Conservation (phyloP, 2,797 vertebrate genomes). For the Sebastes ruberrimus region DNA sequence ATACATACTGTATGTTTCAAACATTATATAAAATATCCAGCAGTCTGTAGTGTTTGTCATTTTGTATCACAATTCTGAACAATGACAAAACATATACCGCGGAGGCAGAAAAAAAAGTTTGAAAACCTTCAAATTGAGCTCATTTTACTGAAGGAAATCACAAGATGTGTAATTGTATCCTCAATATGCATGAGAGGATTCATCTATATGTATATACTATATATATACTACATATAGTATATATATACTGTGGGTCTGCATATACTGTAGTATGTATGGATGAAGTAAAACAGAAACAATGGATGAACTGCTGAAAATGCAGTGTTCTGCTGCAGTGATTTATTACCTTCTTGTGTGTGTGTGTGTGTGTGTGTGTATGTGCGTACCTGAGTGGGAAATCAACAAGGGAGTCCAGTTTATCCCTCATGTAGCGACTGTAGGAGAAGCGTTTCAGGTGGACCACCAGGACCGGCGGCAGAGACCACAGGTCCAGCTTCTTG, state of each 20-base stretch:
- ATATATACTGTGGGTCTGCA: background rate
- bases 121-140: background rate
- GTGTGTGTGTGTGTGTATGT: no score
- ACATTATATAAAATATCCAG: background rate
- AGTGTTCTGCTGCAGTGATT: constrained; percentile 2
- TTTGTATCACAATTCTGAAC: background rate
- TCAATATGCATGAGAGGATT: background rate
- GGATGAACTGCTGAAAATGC: background rate
- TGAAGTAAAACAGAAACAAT: background rate
- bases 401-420: constrained; percentile 97
- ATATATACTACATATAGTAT: no score
- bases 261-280: background rate
- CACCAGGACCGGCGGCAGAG: constrained; percentile 94
- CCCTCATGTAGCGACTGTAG: constrained; percentile 98
- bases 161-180: background rate
- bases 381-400: constrained; percentile 92
- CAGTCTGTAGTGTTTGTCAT: background rate
- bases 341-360: background rate
- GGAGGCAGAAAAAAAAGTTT: background rate
- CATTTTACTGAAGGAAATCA: background rate
- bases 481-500: constrained; percentile 98
- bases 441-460: constrained; percentile 98
- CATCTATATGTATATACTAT: background rate
- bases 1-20: no score
- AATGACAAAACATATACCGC: background rate